A percentile compares a stretch with the other conserved stretches of the same genome.
phyloP scores from a whole-genome alignment of 2,113 vertebrate genomes.

The Calidris pugnax region DNA sequence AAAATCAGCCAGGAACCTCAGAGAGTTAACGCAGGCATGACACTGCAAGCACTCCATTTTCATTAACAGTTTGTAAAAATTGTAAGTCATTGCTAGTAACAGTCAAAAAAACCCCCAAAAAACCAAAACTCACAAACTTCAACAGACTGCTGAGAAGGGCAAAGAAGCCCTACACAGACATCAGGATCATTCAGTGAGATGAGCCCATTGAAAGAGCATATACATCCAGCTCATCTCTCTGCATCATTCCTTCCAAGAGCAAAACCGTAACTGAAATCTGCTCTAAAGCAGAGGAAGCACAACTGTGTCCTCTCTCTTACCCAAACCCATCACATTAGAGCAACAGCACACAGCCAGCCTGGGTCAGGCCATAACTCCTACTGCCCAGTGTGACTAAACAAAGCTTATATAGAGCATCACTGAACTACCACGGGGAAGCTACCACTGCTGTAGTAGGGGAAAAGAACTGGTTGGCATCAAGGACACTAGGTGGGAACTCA shows the following conservation, averaged over 20 bases:
- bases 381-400: not conserved
- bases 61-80: not conserved
- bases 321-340: not conserved
- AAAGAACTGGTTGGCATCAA: not conserved
- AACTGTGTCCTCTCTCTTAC: not conserved
- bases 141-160: not conserved
- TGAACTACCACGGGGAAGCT: not conserved
- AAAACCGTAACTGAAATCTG: not conserved
- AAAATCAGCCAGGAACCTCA: not conserved
- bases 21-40: not conserved
- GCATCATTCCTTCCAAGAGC: not conserved
- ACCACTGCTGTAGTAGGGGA: not conserved
- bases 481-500: not conserved
- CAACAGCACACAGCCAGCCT: not conserved
- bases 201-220: not conserved
- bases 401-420: not conserved
- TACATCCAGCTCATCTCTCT: not conserved
- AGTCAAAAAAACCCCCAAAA: not conserved
- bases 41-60: not conserved
- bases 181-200: not conserved
- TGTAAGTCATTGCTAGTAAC: not conserved
- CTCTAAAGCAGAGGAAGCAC: not conserved
- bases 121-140: not conserved
- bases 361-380: not conserved
- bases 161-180: not conserved